Conservation (phyloP, 2,888 invertebrate species). For the Drosophila greeni region DNA sequence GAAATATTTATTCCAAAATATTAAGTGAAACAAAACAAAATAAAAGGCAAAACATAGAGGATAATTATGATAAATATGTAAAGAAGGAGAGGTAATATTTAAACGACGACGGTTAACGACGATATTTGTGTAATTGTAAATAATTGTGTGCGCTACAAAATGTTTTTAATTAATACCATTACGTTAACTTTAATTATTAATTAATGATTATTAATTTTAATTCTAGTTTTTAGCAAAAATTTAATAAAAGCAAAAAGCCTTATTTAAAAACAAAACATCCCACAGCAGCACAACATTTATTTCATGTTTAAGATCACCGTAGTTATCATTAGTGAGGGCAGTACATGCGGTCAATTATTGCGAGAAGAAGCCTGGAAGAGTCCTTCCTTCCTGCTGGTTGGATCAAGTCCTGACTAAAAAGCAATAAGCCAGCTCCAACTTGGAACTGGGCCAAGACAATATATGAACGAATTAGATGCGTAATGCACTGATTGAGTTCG, state of each 20-base stretch:
- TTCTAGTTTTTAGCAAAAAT: slow-evolving; percentile 72
- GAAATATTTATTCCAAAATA: slow-evolving; percentile 67
- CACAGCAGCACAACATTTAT: slow-evolving; percentile 20
- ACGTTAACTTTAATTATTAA: slow-evolving; percentile 68
- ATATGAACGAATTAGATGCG: not conserved
- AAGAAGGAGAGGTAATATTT: slow-evolving; percentile 37
- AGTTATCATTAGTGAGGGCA: slow-evolving; percentile 3
- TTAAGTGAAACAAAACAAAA: slow-evolving; percentile 26
- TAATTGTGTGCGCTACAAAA: slow-evolving; percentile 54
- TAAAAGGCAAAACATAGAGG: slow-evolving; percentile 29
- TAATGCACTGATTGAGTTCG: no score
- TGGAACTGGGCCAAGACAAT: not conserved
- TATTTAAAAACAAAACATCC: slow-evolving; percentile 59
- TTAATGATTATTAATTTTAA: slow-evolving; percentile 68
- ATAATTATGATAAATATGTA: slow-evolving; percentile 35
- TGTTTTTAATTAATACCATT: slow-evolving; percentile 66
- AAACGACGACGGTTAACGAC: slow-evolving; percentile 39
- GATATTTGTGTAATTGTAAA: slow-evolving; percentile 54
- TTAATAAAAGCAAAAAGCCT: slow-evolving; percentile 71
- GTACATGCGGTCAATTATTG: slow-evolving; percentile 53
- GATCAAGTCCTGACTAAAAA: not conserved
- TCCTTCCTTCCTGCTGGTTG: not conserved
- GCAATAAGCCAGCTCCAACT: slow-evolving; percentile 5
- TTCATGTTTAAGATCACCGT: slow-evolving; percentile 2
- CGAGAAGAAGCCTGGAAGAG: not conserved